These are phyloP conservation scores for Cantharis nigra DNA, from an alignment of 2,888 invertebrate genomes.

Conservation along the genomic window DNA sequence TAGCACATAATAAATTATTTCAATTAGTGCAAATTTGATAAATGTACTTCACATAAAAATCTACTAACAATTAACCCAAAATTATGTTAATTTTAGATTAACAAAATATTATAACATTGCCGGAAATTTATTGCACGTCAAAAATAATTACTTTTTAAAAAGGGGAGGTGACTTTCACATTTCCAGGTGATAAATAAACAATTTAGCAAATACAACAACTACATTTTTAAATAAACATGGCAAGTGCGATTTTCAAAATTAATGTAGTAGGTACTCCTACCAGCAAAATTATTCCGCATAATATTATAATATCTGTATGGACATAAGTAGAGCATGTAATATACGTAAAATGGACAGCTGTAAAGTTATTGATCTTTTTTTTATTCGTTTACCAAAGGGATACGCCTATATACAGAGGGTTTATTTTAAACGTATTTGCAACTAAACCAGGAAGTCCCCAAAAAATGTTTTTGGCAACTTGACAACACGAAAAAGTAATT, in stretches of 20 bases:
- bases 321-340: neutral
- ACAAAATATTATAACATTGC: neutral
- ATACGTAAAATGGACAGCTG: slow-evolving; percentile 3
- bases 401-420: neutral
- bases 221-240: neutral
- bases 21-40: slow-evolving; percentile 2
- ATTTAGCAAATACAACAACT: neutral
- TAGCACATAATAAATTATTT: neutral
- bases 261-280: neutral
- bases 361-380: slow-evolving; percentile 1
- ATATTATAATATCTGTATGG: neutral
- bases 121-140: neutral
- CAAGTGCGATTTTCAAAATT: neutral
- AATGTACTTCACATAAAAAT: neutral
- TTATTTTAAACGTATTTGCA: neutral
- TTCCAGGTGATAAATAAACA: neutral
- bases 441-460: neutral
- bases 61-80: neutral
- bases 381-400: neutral
- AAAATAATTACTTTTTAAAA: neutral
- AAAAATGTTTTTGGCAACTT: neutral
- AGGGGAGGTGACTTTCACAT: neutral
- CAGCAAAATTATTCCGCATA: neutral
- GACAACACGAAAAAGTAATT: neutral
- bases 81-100: neutral